A percentile compares a stretch with the other conserved stretches of the same genome.
Conservation (phyloP, 2,113 vertebrate species). For the Daubentonia madagascariensis region DNA sequence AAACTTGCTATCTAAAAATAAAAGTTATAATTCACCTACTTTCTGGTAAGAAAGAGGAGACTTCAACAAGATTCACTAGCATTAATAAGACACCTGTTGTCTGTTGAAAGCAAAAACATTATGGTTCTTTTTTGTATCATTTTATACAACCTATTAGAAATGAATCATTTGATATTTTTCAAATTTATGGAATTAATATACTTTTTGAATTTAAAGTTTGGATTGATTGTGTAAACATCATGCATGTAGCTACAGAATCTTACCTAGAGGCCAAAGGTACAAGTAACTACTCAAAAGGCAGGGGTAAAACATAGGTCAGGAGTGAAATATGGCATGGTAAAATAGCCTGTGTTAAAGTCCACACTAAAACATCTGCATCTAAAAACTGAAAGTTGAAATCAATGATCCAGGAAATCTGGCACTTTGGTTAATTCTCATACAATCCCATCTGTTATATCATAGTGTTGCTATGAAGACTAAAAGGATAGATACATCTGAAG, state of each 20-base stretch:
- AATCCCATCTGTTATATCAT: neutral
- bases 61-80: neutral
- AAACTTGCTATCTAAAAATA: neutral
- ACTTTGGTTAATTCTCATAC: neutral
- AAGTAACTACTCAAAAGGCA: neutral
- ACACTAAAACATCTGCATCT: neutral
- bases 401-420: neutral
- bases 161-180: neutral
- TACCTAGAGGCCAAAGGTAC: neutral
- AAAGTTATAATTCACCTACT: neutral
- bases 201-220: neutral
- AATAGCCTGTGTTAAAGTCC: neutral
- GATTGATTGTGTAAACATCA: neutral
- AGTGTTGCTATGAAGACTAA: neutral
- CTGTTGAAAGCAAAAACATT: neutral
- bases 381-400: neutral
- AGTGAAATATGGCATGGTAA: too few species aligned
- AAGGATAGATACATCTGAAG: neutral
- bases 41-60: neutral
- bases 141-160: neutral
- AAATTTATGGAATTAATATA: neutral
- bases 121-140: neutral
- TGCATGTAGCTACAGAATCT: rapidly evolving
- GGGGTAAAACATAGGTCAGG: neutral
- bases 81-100: neutral